Percentiles rank a stretch among this genome's conserved stretches.
Evolutionary conservation across 2,888 invertebrate genomes (phyloP).

Genomic region (Cordilura impudica): DNA sequence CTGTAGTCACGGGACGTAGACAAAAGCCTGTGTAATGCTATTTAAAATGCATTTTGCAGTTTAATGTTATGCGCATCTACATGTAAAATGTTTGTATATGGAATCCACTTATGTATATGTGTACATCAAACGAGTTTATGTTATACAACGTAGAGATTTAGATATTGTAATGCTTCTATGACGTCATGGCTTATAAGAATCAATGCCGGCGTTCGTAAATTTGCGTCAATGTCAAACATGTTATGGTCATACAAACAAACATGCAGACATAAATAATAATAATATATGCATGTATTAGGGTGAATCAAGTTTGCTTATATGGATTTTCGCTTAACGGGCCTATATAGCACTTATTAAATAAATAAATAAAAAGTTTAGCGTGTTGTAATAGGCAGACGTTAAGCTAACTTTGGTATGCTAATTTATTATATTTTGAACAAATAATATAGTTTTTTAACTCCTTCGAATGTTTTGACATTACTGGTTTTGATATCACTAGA

Average conservation of each 20-base stretch:
- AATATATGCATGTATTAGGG: background rate
- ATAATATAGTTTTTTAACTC: too few relatives aligned
- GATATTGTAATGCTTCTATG: constrained; percentile 22
- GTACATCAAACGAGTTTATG: constrained; percentile 25
- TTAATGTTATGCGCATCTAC: constrained; percentile 27
- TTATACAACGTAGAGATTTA: constrained; percentile 28
- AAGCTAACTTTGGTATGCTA: too few relatives aligned
- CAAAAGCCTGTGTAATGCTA: constrained; percentile 21
- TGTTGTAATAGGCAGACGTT: too few relatives aligned
- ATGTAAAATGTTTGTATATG: constrained; percentile 12
- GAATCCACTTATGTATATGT: background rate
- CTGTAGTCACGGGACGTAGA: background rate
- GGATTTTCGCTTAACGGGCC: too few relatives aligned
- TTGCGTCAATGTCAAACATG: constrained; percentile 36
- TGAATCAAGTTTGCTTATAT: too few relatives aligned
- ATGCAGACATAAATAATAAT: constrained; percentile 13
- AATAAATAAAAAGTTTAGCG: too few relatives aligned
- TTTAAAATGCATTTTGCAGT: constrained; percentile 37
- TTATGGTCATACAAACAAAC: constrained; percentile 12
- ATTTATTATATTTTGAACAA: too few relatives aligned
- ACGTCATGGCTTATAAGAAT: constrained; percentile 29
- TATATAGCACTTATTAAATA: too few relatives aligned
- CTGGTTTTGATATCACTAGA: too few relatives aligned
- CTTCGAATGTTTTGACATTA: too few relatives aligned
- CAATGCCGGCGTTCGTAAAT: constrained; percentile 36